phyloP scores from a whole-genome alignment of 2,888 invertebrate genomes.

The Zygogramma bicolorata region DNA sequence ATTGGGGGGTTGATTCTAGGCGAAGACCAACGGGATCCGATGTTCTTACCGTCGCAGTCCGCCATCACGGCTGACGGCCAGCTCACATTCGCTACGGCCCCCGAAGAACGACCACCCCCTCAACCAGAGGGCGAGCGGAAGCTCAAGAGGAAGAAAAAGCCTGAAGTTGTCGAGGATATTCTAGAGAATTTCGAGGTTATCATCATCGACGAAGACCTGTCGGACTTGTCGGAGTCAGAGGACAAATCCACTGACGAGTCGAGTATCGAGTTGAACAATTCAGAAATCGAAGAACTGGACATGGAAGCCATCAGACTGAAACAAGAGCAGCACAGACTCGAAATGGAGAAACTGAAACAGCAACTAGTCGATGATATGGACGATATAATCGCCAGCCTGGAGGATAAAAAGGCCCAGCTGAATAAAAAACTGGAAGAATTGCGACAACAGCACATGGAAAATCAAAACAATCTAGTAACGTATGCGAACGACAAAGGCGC shows the following conservation, averaged over 20 bases:
- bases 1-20: slow-evolving; percentile 80
- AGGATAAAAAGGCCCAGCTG: slow-evolving; percentile 61
- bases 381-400: slow-evolving; percentile 61
- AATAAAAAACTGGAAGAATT: slow-evolving; percentile 63
- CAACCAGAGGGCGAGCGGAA: slow-evolving; percentile 56
- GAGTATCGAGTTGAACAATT: slow-evolving; percentile 55
- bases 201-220: slow-evolving; percentile 38
- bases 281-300: slow-evolving; percentile 57
- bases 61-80: slow-evolving; percentile 70
- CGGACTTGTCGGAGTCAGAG: slow-evolving; percentile 43
- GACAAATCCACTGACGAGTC: slow-evolving; percentile 49
- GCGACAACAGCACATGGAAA: slow-evolving; percentile 58
- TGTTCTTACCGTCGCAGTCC: slow-evolving; percentile 80
- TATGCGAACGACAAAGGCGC: slow-evolving; percentile 62
- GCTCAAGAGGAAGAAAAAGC: slow-evolving; percentile 49
- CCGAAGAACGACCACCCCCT: slow-evolving; percentile 62
- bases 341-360: slow-evolving; percentile 57
- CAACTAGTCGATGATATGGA: slow-evolving; percentile 63
- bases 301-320: slow-evolving; percentile 55
- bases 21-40: slow-evolving; percentile 71
- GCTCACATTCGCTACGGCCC: slow-evolving; percentile 62
- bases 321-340: slow-evolving; percentile 57
- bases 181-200: slow-evolving; percentile 50
- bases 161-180: slow-evolving; percentile 39
- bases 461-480: slow-evolving; percentile 61